These are phyloP conservation scores for Acronicta aceris DNA, from an alignment of 2,888 invertebrate species.

Conservation along the genomic window DNA sequence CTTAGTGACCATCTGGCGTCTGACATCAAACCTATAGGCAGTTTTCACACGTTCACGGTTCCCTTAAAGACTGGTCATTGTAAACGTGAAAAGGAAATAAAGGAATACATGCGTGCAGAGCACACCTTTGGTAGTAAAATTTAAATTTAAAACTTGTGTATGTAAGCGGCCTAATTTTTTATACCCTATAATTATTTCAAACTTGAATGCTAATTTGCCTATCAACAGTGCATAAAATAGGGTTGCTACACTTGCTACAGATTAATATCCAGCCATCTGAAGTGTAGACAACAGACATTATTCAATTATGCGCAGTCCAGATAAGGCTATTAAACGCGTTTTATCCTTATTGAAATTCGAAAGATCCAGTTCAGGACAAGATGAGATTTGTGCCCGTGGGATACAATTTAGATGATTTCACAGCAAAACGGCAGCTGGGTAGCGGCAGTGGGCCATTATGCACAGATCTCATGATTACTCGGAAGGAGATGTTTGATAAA, in stretches of 20 bases:
- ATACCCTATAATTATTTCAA: slow-evolving; percentile 13
- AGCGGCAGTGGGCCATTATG: slow-evolving; percentile 72
- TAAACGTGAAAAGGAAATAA: not conserved
- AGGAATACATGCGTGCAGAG: slow-evolving; percentile 1
- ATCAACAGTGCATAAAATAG: slow-evolving; percentile 33
- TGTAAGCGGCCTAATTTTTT: slow-evolving; percentile 4
- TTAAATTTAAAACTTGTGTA: not conserved
- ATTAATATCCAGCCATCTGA: slow-evolving; percentile 40
- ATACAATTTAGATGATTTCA: slow-evolving; percentile 79
- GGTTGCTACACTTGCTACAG: slow-evolving; percentile 13
- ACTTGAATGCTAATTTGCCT: slow-evolving; percentile 15
- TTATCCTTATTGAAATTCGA: slow-evolving; percentile 76
- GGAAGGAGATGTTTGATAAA: slow-evolving; percentile 85
- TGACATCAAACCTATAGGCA: slow-evolving; percentile 29
- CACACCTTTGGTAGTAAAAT: not conserved
- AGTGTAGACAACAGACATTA: slow-evolving; percentile 44
- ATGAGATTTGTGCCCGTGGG: slow-evolving; percentile 80
- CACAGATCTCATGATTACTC: slow-evolving; percentile 78
- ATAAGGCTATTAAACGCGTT: slow-evolving; percentile 64
- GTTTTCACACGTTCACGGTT: slow-evolving; percentile 48
- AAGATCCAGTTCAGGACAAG: slow-evolving; percentile 73
- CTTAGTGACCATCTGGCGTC: slow-evolving; percentile 35
- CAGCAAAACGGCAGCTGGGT: slow-evolving; percentile 81
- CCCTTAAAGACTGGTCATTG: slow-evolving; percentile 7
- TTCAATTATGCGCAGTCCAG: slow-evolving; percentile 52